Conservation (phyloP, 1,140 invertebrate species). For the Watersipora subatra region DNA sequence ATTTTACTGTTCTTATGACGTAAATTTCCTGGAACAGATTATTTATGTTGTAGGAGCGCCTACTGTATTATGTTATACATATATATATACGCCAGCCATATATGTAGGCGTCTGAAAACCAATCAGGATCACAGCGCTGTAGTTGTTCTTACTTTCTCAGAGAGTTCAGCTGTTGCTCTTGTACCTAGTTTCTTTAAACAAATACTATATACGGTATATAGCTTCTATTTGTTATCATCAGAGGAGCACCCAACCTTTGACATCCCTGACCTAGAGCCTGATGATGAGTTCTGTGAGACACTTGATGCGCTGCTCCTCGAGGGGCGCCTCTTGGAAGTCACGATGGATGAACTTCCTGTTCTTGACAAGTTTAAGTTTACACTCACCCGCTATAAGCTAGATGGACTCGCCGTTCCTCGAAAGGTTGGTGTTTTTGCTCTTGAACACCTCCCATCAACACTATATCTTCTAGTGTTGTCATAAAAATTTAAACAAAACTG, state of each 20-base stretch:
- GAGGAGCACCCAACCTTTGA: conserved; percentile 38
- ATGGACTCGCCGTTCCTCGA: conserved; percentile 16
- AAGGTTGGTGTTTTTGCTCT: conserved; percentile 26
- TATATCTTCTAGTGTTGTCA: background rate
- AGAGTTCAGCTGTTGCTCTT: too few relatives aligned
- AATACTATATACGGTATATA: too few relatives aligned
- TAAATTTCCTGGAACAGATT: too few relatives aligned
- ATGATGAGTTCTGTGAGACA: conserved; percentile 32
- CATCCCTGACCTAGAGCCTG: conserved; percentile 41
- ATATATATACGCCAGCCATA: too few relatives aligned
- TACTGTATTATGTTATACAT: too few relatives aligned
- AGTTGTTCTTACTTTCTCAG: too few relatives aligned
- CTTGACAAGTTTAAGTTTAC: conserved; percentile 66
- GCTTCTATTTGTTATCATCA: too few relatives aligned
- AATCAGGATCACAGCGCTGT: too few relatives aligned
- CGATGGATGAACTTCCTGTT: conserved; percentile 65
- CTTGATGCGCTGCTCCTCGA: conserved; percentile 78
- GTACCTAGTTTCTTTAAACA: too few relatives aligned
- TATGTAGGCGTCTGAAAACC: too few relatives aligned
- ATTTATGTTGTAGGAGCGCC: too few relatives aligned
- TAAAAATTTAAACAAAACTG: background rate
- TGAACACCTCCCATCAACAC: conserved; percentile 19
- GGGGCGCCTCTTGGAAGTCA: conserved; percentile 70
- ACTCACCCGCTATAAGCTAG: conserved; percentile 7
- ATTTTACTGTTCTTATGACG: too few relatives aligned